These are phyloP conservation scores for Donacobius atricapilla DNA, from an alignment of 2,113 vertebrate species.

Conservation along the genomic window DNA sequence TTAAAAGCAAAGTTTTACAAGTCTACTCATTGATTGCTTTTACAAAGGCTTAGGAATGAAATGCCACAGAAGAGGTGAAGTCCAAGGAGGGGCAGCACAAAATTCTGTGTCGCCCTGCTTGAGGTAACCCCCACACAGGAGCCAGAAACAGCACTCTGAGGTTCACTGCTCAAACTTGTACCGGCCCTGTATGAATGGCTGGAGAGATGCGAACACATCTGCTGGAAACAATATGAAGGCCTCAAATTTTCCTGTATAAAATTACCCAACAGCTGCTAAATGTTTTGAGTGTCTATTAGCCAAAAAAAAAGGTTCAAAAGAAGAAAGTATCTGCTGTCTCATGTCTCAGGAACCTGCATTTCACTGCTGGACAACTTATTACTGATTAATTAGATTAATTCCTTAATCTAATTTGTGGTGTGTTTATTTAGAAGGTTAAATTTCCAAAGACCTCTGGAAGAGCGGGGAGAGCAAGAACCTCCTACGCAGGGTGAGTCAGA, in stretches of 20 bases:
- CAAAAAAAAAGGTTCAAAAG: neutral
- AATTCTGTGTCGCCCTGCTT: neutral
- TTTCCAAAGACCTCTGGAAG: neutral
- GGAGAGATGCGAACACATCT: neutral
- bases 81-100: neutral
- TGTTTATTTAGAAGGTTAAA: neutral
- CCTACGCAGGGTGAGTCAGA: neutral
- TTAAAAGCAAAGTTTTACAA: neutral
- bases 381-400: neutral
- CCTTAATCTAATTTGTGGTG: neutral
- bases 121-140: rapidly evolving
- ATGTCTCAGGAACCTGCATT: neutral
- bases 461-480: neutral
- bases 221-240: neutral
- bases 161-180: neutral
- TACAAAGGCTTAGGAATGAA: neutral
- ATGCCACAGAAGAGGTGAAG: neutral
- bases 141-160: neutral
- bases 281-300: neutral
- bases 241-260: neutral
- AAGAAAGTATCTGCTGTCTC: neutral
- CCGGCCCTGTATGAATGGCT: neutral
- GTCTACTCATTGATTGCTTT: neutral
- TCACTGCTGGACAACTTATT: neutral
- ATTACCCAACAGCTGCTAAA: neutral